phyloP scores from a whole-genome alignment of 2,797 vertebrate species.

The Fistularia tabacaria region DNA sequence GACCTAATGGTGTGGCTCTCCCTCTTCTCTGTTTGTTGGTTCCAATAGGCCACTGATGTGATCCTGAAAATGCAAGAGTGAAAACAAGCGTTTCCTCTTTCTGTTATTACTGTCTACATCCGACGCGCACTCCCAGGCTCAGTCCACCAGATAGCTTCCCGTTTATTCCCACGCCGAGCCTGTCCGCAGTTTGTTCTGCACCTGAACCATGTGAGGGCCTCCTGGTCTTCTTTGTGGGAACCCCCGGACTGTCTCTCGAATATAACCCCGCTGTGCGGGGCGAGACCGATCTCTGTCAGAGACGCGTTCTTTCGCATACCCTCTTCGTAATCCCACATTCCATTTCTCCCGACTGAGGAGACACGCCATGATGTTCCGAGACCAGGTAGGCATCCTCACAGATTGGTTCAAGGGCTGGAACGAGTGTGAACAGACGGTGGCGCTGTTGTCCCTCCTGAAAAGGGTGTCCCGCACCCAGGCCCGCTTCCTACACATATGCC shows the following conservation, averaged over 20 bases:
- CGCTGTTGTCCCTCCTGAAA: slow-evolving; percentile 92
- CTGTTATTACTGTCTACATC: slow-evolving; percentile 20
- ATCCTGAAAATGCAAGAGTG: slow-evolving; percentile 53
- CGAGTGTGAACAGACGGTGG: slow-evolving; percentile 97
- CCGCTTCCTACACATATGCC: slow-evolving; percentile 94
- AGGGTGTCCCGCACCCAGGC: slow-evolving; percentile 92
- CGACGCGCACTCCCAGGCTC: slow-evolving; percentile 33
- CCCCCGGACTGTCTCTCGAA: slow-evolving; percentile 67
- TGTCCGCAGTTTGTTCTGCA: slow-evolving; percentile 54
- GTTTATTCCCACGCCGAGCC: slow-evolving; percentile 39
- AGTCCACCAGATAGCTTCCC: slow-evolving; percentile 33
- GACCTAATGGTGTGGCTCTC: too few relatives aligned
- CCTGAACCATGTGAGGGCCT: slow-evolving; percentile 89
- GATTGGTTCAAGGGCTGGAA: slow-evolving; percentile 99
- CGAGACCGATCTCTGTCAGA: slow-evolving; percentile 56
- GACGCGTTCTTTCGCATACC: slow-evolving; percentile 45
- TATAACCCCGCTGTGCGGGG: slow-evolving; percentile 70
- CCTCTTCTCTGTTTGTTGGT: neutral
- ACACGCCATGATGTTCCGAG: slow-evolving; percentile 97
- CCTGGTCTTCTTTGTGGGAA: slow-evolving; percentile 72
- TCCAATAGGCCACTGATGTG: slow-evolving; percentile 48
- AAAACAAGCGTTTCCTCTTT: slow-evolving; percentile 26
- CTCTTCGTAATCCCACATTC: slow-evolving; percentile 42
- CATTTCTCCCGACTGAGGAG: slow-evolving; percentile 65
- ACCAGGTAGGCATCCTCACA: slow-evolving; percentile 94